Evolutionary conservation across 1,140 invertebrate species (phyloP).

Genomic region (Heliconius hewitsoni): DNA sequence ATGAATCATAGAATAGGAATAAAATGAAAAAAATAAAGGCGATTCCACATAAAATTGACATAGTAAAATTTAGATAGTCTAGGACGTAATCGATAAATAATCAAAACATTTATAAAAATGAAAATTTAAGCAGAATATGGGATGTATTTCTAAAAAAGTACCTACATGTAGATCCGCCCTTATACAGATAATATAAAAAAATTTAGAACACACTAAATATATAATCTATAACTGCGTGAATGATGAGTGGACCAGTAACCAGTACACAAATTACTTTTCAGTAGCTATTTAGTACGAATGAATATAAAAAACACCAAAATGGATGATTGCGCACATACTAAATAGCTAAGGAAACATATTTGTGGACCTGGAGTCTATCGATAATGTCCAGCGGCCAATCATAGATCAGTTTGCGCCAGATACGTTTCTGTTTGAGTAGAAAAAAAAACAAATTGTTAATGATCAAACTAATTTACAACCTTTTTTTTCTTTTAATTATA

Average conservation of each 20-base stretch:
- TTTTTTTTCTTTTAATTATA: background rate
- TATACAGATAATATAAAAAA: constrained; percentile 22
- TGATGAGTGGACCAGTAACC: constrained; percentile 40
- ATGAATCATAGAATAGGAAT: background rate
- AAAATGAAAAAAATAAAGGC: constrained; percentile 8
- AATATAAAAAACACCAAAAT: constrained; percentile 46
- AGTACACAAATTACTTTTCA: constrained; percentile 64
- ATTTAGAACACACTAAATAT: constrained; percentile 29
- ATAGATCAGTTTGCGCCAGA: constrained; percentile 63
- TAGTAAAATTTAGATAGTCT: background rate
- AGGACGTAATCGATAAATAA: no score
- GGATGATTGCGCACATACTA: constrained; percentile 65
- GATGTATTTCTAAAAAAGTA: background rate
- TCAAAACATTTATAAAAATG: no score
- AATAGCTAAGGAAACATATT: constrained; percentile 65
- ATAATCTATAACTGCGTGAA: constrained; percentile 30
- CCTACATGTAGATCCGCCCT: constrained; percentile 32
- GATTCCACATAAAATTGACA: constrained; percentile 18
- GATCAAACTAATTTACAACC: constrained; percentile 16
- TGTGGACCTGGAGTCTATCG: constrained; percentile 64
- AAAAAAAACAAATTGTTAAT: constrained; percentile 51
- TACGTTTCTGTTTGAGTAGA: constrained; percentile 58
- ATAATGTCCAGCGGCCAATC: constrained; percentile 62
- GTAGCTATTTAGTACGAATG: constrained; percentile 67
- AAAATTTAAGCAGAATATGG: background rate